Conservation (phyloP, 2,797 vertebrate genomes). For the Onychomys leucogaster region DNA sequence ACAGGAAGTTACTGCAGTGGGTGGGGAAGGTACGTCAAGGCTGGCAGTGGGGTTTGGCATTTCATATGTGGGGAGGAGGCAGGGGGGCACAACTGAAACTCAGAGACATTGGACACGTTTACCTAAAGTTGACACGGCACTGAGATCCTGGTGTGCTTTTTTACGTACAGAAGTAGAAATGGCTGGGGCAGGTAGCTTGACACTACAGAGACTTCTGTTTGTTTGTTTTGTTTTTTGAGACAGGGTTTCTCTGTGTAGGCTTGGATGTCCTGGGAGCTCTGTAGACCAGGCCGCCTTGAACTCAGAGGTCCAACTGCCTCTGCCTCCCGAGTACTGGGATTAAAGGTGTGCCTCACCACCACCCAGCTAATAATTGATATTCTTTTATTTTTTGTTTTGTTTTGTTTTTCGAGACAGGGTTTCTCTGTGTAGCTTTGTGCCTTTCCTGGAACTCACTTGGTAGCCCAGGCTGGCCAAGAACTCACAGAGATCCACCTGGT, state of each 20-base stretch:
- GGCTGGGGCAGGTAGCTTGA: background rate
- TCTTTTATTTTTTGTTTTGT: background rate
- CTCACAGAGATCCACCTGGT: background rate
- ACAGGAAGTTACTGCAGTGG: background rate
- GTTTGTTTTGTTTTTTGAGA: background rate
- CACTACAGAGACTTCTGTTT: background rate
- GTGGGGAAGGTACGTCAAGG: background rate
- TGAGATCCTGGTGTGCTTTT: background rate
- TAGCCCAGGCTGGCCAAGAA: no score
- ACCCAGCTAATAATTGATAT: background rate
- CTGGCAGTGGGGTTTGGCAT: background rate
- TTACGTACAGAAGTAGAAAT: background rate
- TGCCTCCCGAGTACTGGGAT: background rate
- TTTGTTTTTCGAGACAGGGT: no score
- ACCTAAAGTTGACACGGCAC: background rate
- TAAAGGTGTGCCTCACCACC: background rate
- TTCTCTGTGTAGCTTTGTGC: no score
- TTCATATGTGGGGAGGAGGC: background rate
- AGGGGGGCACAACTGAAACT: background rate
- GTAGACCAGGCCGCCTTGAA: background rate
- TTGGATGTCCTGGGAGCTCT: background rate
- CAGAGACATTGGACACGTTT: background rate
- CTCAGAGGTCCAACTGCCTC: background rate
- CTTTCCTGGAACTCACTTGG: no score
- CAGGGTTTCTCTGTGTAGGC: background rate